These are phyloP conservation scores for Passer domesticus DNA, from an alignment of 2,113 vertebrate species.

Conservation along the genomic window DNA sequence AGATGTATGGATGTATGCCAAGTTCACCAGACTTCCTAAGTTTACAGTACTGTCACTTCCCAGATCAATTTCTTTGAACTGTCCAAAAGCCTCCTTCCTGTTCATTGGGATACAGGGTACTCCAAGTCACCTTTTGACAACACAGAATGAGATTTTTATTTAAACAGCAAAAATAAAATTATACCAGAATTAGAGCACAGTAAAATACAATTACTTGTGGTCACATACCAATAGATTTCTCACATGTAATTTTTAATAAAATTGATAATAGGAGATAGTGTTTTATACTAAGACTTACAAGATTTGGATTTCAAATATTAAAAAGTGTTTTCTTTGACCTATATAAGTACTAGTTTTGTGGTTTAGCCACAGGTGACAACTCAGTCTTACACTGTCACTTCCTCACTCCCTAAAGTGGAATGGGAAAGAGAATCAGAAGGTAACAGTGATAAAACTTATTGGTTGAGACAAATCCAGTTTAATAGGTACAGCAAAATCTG, in stretches of 20 bases:
- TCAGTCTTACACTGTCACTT: neutral
- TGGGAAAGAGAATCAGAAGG: neutral
- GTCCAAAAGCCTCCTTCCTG: neutral
- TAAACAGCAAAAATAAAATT: neutral
- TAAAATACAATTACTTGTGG: neutral
- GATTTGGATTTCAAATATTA: neutral
- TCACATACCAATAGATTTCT: neutral
- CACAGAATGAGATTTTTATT: neutral
- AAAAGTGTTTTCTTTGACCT: neutral
- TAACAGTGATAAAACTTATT: neutral
- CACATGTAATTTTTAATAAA: neutral
- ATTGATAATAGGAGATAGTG: neutral
- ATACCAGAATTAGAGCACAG: neutral
- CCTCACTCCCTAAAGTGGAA: neutral
- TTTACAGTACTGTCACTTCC: neutral
- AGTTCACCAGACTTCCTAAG: neutral
- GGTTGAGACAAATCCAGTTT: neutral
- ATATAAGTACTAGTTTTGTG: neutral
- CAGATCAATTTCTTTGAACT: neutral
- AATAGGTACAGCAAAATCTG: neutral
- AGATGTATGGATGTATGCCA: neutral
- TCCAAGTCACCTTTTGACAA: neutral
- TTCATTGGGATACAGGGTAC: neutral
- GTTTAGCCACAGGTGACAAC: neutral
- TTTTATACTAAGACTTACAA: neutral